A percentile compares a stretch with the other conserved stretches of the same genome.
Evolutionary conservation across 2,888 invertebrate species (phyloP).

Genomic region (Pelosia muscerda): DNA sequence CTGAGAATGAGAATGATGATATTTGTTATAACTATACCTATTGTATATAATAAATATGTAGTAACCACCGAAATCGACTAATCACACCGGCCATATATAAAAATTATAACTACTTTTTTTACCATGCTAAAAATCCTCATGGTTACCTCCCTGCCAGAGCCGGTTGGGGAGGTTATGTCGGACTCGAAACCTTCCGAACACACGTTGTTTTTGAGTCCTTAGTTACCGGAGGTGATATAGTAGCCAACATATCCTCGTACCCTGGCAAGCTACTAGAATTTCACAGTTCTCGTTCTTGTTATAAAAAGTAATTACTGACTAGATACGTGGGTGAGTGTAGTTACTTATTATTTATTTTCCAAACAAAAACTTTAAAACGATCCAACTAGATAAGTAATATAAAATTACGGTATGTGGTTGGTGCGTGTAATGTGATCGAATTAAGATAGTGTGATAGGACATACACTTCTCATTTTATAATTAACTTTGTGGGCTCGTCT

Average conservation of each 20-base stretch:
- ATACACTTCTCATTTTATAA: constrained; percentile 14
- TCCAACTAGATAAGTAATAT: constrained; percentile 47
- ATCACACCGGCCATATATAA: constrained; percentile 31
- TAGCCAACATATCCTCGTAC: no score
- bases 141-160: no score
- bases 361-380: constrained; percentile 44
- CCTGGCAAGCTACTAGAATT: constrained; percentile 33
- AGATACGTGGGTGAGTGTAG: constrained; percentile 44
- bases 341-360: constrained; percentile 43
- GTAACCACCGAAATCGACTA: neutral
- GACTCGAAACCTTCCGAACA: no score
- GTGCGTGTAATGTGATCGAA: constrained; percentile 33
- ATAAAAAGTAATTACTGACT: constrained; percentile 49
- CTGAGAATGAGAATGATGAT: no score
- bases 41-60: no score
- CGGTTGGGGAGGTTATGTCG: no score
- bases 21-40: no score
- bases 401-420: constrained; percentile 43
- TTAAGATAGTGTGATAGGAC: constrained; percentile 40
- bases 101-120: no score
- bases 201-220: no score
- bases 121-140: no score
- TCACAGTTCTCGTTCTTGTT: constrained; percentile 26
- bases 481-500: neutral
- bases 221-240: no score